Evolutionary conservation across 2,888 invertebrate genomes (phyloP).

Genomic region (Heliconius sara): DNA sequence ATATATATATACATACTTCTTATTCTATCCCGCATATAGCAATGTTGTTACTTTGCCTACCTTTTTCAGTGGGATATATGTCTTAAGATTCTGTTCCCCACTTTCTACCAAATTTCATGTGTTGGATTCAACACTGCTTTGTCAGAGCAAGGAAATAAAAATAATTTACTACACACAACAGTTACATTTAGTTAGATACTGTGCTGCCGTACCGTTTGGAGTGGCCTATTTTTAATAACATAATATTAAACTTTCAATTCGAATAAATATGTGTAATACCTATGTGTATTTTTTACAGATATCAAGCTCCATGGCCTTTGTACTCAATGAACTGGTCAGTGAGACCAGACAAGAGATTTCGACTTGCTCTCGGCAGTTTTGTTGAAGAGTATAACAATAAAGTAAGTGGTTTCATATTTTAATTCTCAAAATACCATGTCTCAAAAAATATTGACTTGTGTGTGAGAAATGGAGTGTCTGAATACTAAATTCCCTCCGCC

Average conservation of each 20-base stretch:
- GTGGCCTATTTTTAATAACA: background rate
- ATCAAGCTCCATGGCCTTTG: slow-evolving; percentile 98
- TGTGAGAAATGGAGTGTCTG: too few species aligned
- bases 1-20: background rate
- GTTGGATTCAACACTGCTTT: background rate
- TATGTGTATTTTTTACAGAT: slow-evolving; percentile 82
- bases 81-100: background rate
- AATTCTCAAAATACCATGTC: too few species aligned
- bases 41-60: too few species aligned
- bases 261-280: too few species aligned
- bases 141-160: too few species aligned
- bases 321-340: slow-evolving; percentile 99
- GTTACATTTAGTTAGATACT: too few species aligned
- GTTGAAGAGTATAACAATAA: slow-evolving; percentile 99
- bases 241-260: background rate
- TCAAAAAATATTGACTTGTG: too few species aligned
- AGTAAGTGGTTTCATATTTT: slow-evolving; percentile 67
- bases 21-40: too few species aligned
- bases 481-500: too few species aligned
- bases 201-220: background rate
- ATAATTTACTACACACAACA: too few species aligned
- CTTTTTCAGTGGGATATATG: background rate
- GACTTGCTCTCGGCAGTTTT: slow-evolving; percentile 98
- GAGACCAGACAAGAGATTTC: slow-evolving; percentile 97
- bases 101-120: background rate